Percentiles rank a stretch among this genome's conserved stretches.
Evolutionary conservation across 2,797 vertebrate species (phyloP).

Genomic region (Gobio occitaniae): DNA sequence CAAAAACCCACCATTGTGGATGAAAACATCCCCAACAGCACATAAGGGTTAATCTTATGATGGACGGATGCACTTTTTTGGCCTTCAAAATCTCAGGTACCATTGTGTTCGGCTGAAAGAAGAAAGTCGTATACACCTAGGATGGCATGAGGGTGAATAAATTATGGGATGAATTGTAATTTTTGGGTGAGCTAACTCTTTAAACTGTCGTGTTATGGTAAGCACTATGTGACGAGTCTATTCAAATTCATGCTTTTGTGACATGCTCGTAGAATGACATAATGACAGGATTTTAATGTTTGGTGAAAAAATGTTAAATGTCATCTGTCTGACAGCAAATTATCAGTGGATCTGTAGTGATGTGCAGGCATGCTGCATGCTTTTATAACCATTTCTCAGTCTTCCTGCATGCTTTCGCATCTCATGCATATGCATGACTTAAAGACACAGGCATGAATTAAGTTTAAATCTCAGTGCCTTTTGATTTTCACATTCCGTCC

Average conservation of each 20-base stretch:
- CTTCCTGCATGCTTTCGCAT: background rate
- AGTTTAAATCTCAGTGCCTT: conserved; percentile 50
- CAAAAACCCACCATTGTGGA: too few relatives aligned
- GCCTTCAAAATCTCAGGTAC: too few relatives aligned
- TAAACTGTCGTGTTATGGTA: too few relatives aligned
- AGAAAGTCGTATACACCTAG: too few relatives aligned
- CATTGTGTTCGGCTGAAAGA: too few relatives aligned
- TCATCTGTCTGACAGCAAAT: background rate
- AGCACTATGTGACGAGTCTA: background rate
- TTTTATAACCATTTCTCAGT: background rate
- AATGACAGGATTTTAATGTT: background rate
- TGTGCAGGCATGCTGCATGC: background rate
- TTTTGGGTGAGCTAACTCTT: too few relatives aligned
- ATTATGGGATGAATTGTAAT: too few relatives aligned
- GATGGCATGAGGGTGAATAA: too few relatives aligned
- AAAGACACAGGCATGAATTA: conserved; percentile 47
- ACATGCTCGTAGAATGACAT: background rate
- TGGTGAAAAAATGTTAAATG: background rate
- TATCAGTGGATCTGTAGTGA: background rate
- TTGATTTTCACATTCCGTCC: conserved; percentile 53
- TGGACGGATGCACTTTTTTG: too few relatives aligned
- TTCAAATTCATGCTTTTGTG: background rate
- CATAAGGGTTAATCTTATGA: too few relatives aligned
- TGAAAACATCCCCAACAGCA: too few relatives aligned
- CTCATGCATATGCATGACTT: conserved; percentile 57